Base-by-base conservation (phyloP, 2,113 vertebrate species). In the Oriolus oriolus region DNA sequence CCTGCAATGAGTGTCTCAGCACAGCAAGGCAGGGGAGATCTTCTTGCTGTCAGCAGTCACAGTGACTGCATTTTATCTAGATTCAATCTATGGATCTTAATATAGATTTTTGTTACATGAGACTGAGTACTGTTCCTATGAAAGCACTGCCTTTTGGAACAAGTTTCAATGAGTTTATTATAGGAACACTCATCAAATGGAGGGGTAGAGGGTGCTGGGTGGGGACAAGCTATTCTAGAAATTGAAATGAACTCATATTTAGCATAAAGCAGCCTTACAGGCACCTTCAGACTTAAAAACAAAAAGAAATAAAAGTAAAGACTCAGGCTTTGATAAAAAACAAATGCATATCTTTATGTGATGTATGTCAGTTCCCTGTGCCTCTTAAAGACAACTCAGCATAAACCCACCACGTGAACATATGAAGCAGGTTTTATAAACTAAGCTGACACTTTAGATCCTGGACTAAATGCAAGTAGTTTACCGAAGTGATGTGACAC, bases 81-180 rank as follows among this genome's bases (percentile, higher is more conserved):
- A 79, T 85, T 54, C 96, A 94, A 89, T 96, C 92, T 81, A 91
- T 79, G 93, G 80, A 86, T 88, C 96, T 93, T 96, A 90, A 97
- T 96, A 97, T 85, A 97, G 97, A 95, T 96, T 94, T 97, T 96
- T 96, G 61, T 89, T 96, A 84, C 45, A 18, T 13, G 49, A 97
- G 78, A 64, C 20, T 78, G 92, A 94, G 42, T 75, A 83, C 44
- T 87, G 92, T 95, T 91, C 89, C 77, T 88, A 37, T 95, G 93
- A 97, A 97, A 96, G 71, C 93, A 88, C 50, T 87, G 64, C 70
- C 89, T 96, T 94, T 95, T 96, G 78, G 66, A 96, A 94, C 61
- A 96, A 94, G 85, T 97, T 97, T 95, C 92, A 94, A 85, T 92
- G 85, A 89, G 73, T 93, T 95, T 97, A 87, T 94, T 93, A 96